A percentile compares a stretch with the other conserved stretches of the same genome.
Evolutionary conservation across 2,888 invertebrate genomes (phyloP).

Genomic region (Trichopria drosophilae): DNA sequence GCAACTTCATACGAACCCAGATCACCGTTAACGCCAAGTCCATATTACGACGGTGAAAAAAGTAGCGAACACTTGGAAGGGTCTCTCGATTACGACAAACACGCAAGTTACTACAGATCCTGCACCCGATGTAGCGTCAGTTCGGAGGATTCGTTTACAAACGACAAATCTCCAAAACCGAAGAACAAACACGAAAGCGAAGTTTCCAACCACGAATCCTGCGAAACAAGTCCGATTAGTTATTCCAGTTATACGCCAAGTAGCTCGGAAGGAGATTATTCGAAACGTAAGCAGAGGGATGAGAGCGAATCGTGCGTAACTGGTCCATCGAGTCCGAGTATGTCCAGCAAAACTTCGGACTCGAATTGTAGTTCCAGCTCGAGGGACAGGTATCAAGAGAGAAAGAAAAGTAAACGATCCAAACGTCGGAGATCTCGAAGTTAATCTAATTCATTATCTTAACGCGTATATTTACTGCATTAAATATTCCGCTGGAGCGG

Average conservation of each 20-base stretch:
- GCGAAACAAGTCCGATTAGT: slow-evolving; percentile 22
- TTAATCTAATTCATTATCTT: slow-evolving; percentile 43
- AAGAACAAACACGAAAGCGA: slow-evolving; percentile 39
- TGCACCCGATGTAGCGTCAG: slow-evolving; percentile 24
- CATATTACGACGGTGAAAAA: no score
- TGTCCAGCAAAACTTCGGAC: no score
- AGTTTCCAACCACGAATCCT: slow-evolving; percentile 31
- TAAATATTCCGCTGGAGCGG: no score
- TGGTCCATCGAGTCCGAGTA: no score
- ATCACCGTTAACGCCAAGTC: no score
- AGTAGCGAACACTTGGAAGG: no score
- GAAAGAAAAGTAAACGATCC: slow-evolving; percentile 40
- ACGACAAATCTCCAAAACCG: slow-evolving; percentile 36
- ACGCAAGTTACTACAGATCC: slow-evolving; percentile 5
- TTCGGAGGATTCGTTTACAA: slow-evolving; percentile 18
- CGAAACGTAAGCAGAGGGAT: slow-evolving; percentile 39
- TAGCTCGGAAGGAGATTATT: slow-evolving; percentile 25
- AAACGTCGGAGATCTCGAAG: slow-evolving; percentile 42
- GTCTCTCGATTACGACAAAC: no score
- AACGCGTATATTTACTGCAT: no score
- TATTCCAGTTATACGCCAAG: slow-evolving; percentile 24
- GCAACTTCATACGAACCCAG: no score
- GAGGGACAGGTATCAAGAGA: slow-evolving; percentile 40
- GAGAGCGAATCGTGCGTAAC: no score
- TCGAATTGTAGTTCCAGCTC: slow-evolving; percentile 25